phyloP scores from a whole-genome alignment of 1,140 invertebrate genomes.

The Neodiprion lecontei region DNA sequence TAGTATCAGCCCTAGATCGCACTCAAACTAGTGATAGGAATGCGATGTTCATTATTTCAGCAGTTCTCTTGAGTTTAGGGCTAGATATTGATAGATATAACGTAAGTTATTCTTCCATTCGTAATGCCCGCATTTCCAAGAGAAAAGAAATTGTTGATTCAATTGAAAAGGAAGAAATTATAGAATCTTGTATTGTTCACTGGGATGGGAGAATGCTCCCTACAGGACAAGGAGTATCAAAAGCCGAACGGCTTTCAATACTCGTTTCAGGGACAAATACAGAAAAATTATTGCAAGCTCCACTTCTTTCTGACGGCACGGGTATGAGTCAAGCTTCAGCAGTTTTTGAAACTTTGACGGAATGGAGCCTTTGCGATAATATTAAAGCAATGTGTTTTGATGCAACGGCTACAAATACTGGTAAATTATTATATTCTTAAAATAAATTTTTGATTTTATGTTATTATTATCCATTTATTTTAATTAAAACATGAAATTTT shows the following conservation, averaged over 20 bases:
- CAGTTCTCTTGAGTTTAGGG: slow-evolving; percentile 4
- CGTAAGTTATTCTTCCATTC: slow-evolving; percentile 12
- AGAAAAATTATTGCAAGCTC: slow-evolving; percentile 41
- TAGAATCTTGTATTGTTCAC: slow-evolving; percentile 22
- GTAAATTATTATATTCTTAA: neutral
- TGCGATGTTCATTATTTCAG: slow-evolving; percentile 18
- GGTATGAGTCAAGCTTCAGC: slow-evolving; percentile 34
- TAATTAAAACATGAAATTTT: no score
- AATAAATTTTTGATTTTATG: no score
- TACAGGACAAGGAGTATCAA: slow-evolving; percentile 33
- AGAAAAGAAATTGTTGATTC: slow-evolving; percentile 29
- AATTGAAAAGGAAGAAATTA: slow-evolving; percentile 30
- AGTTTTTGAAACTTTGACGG: slow-evolving; percentile 31
- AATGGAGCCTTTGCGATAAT: slow-evolving; percentile 22
- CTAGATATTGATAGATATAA: slow-evolving; percentile 20
- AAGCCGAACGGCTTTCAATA: slow-evolving; percentile 42
- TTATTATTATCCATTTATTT: no score
- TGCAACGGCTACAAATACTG: slow-evolving; percentile 32
- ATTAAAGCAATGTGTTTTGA: slow-evolving; percentile 30
- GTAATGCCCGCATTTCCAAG: slow-evolving; percentile 8
- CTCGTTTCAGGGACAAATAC: slow-evolving; percentile 33
- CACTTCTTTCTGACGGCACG: slow-evolving; percentile 37
- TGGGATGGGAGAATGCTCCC: slow-evolving; percentile 35
- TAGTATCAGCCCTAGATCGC: neutral
- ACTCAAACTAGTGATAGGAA: slow-evolving; percentile 10